A percentile compares a stretch with the other conserved stretches of the same genome.
Evolutionary conservation across 1,140 invertebrate species (phyloP).

Genomic region (Trichonephila clavipes): DNA sequence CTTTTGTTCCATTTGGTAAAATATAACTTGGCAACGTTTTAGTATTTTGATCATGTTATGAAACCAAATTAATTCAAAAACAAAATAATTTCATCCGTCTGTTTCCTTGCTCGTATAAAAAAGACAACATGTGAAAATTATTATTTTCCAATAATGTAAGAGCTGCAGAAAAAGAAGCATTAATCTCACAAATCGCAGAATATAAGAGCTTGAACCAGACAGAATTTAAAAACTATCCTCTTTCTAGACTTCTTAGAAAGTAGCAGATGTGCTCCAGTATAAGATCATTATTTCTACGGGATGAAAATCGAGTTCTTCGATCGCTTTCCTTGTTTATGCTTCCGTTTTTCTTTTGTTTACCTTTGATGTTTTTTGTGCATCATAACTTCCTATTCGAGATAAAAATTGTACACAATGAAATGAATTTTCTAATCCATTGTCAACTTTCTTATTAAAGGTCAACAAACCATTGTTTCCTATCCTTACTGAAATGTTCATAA

Average conservation of each 20-base stretch:
- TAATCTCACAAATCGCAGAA: background rate
- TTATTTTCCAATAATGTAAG: background rate
- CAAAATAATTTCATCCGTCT: background rate
- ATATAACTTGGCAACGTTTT: too few species aligned
- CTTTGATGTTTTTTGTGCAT: background rate
- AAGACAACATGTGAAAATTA: background rate
- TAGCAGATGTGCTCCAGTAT: slow-evolving; percentile 19
- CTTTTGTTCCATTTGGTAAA: too few species aligned
- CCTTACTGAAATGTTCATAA: background rate
- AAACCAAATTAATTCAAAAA: too few species aligned
- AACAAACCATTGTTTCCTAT: background rate
- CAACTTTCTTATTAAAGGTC: background rate
- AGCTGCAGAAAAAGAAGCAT: background rate
- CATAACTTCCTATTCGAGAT: background rate
- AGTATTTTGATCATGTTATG: too few species aligned
- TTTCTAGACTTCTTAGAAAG: background rate
- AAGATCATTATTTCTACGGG: slow-evolving; percentile 12
- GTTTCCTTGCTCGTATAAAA: background rate
- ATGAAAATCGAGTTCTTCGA: slow-evolving; percentile 18
- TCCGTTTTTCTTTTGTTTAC: background rate
- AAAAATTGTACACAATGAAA: background rate
- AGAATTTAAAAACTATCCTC: slow-evolving; percentile 11
- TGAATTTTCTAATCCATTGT: background rate
- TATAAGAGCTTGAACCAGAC: background rate
- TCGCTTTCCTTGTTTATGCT: background rate